Base-by-base conservation (phyloP, 2,113 vertebrate species). In the Motacilla tschutschensis region DNA sequence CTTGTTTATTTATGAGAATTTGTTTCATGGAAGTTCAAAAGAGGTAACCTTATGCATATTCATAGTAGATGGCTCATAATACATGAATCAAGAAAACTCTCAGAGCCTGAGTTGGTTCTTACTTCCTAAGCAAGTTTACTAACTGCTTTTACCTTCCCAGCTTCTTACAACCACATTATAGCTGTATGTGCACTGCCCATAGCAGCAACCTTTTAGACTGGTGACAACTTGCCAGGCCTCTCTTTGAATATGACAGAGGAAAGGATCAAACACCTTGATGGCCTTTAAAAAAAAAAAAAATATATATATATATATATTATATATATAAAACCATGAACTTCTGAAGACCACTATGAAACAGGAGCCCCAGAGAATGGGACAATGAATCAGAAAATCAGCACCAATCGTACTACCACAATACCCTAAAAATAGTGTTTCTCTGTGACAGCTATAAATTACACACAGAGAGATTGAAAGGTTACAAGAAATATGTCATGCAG, bases 1-100 rank as follows among this genome's bases (percentile, higher is more conserved):
- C 95, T 97, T 97, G 97, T 97, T 97, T 97, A 98, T 98, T 97
- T 97, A 98, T 97, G 97, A 97, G 97, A 97, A 97, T 97, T 97
- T 97, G 95, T 97, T 97, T 96, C 96, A 97, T 94, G 89, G 86
- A 96, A 96, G 95, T 97, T 98, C 97, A 97, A 97, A 97, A 97
- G 96, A 97, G 94, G 95, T 96, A 97, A 97, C 62, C 62, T 95
- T 85, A 97, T 97, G 96, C 96, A 97, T 97, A 96, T 97, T 97
- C 96, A 97, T 95, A 95, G 92, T 58, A 76, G 77, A 84, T 87
- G 87, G 79, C 93, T 96, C 95, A 96, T 97, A 96, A 96, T 97
- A 92, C 88, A 97, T 95, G 94, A 97, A 95, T 94, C 82, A 87
- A 95, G 95, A 93, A 95, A 94, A 91, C 64, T 95, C 91, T 90